Conservation (phyloP, 1,140 invertebrate species). For the Episyrphus balteatus region DNA sequence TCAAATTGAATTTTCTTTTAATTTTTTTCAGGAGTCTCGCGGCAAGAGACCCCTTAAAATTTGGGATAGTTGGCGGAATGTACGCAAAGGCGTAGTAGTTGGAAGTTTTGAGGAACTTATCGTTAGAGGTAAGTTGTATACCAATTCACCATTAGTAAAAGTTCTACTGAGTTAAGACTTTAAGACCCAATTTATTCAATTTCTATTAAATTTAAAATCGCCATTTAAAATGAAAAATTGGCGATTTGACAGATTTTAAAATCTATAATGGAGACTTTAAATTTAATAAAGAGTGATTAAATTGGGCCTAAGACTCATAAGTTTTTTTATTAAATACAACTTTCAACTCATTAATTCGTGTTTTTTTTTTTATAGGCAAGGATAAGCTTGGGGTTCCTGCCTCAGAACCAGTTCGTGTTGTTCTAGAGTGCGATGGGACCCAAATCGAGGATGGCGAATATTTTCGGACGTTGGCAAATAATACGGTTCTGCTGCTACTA, state of each 20-base stretch:
- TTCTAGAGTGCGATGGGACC: constrained; percentile 87
- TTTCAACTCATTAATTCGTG: too few relatives aligned
- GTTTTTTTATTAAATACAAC: too few relatives aligned
- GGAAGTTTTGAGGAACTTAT: constrained; percentile 84
- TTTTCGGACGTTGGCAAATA: constrained; percentile 80
- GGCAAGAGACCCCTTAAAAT: constrained; percentile 95
- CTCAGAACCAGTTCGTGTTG: constrained; percentile 71
- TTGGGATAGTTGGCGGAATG: constrained; percentile 90
- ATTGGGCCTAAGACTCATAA: too few relatives aligned
- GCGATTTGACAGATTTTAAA: too few relatives aligned
- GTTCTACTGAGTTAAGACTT: too few relatives aligned
- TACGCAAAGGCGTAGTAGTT: constrained; percentile 87
- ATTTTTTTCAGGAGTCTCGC: constrained; percentile 66
- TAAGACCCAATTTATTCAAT: too few relatives aligned
- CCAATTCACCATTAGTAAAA: too few relatives aligned
- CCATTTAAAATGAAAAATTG: too few relatives aligned
- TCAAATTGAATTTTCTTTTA: constrained; percentile 3
- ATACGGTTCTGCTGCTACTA: constrained; percentile 79
- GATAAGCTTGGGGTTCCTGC: constrained; percentile 79
- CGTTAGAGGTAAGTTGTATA: constrained; percentile 66
- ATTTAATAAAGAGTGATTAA: too few relatives aligned
- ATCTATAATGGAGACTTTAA: too few relatives aligned
- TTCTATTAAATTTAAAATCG: too few relatives aligned
- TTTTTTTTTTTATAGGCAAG: constrained; percentile 61
- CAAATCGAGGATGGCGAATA: constrained; percentile 92